Conservation (phyloP, 1,140 invertebrate species). For the Trinorchestia longiramus region DNA sequence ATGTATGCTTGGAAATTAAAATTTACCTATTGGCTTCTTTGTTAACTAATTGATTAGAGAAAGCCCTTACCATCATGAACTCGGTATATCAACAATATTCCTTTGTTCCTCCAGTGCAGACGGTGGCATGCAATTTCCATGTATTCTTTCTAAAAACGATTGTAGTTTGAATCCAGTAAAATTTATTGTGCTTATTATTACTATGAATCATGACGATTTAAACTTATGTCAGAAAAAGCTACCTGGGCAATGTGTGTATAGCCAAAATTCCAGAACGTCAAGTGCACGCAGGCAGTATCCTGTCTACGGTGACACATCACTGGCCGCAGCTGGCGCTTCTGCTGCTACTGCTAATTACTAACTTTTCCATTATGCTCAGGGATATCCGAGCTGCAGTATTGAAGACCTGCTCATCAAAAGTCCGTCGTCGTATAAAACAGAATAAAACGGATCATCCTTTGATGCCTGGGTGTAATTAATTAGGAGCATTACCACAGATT, state of each 20-base stretch:
- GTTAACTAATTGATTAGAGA: too few relatives aligned
- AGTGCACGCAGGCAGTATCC: background rate
- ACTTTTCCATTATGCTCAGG: slow-evolving; percentile 36
- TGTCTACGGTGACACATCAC: background rate
- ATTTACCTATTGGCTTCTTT: too few relatives aligned
- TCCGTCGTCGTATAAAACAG: slow-evolving; percentile 36
- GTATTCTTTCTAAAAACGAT: too few relatives aligned
- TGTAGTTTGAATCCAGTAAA: too few relatives aligned
- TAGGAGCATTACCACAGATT: slow-evolving; percentile 51
- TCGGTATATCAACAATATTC: too few relatives aligned
- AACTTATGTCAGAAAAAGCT: background rate
- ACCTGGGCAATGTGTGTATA: background rate
- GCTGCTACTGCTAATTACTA: slow-evolving; percentile 22
- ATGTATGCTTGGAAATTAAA: too few relatives aligned
- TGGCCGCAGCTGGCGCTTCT: background rate
- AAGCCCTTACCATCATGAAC: too few relatives aligned
- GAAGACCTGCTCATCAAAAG: slow-evolving; percentile 55
- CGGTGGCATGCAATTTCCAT: too few relatives aligned
- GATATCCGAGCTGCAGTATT: slow-evolving; percentile 45
- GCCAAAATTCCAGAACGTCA: background rate
- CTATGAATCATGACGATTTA: background rate
- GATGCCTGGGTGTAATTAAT: slow-evolving; percentile 45
- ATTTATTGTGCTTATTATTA: background rate
- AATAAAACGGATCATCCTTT: slow-evolving; percentile 54
- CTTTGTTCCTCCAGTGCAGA: too few relatives aligned